These are phyloP conservation scores for Sebastiscus albofasciatus DNA, from an alignment of 2,797 vertebrate species.

Conservation along the genomic window DNA sequence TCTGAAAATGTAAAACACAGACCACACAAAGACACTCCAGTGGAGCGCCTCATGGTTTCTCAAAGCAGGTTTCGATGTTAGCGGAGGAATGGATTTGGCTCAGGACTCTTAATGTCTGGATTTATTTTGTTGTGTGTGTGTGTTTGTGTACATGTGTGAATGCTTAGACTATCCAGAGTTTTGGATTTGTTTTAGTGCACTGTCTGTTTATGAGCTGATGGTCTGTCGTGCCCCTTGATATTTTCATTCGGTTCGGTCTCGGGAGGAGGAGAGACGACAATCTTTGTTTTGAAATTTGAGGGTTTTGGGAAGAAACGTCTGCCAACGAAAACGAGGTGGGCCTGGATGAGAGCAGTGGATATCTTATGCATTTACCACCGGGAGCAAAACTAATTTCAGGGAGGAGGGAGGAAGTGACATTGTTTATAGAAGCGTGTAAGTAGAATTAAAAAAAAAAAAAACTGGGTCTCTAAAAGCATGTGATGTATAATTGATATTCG, in stretches of 20 bases:
- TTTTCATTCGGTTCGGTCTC: slow-evolving; percentile 4
- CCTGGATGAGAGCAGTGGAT: slow-evolving; percentile 3
- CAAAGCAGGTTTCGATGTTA: neutral
- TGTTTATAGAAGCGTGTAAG: neutral
- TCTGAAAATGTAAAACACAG: no score
- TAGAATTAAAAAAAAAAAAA: neutral
- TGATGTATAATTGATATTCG: neutral
- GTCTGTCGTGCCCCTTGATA: neutral
- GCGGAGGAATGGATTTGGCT: neutral
- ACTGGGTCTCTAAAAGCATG: neutral
- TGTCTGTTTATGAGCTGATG: neutral
- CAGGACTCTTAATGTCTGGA: neutral
- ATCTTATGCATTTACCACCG: neutral
- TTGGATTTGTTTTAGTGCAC: neutral
- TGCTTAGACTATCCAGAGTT: neutral
- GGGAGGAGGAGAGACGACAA: neutral
- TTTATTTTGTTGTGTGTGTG: neutral
- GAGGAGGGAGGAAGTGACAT: neutral
- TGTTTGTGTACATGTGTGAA: neutral
- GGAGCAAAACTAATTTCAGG: slow-evolving; percentile 5
- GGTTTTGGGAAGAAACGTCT: neutral
- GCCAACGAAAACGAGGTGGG: neutral
- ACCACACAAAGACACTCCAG: neutral
- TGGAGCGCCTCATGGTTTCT: neutral
- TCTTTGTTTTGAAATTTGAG: neutral